Evolutionary conservation across 1,140 invertebrate genomes (phyloP).

Genomic region (Battus philenor): DNA sequence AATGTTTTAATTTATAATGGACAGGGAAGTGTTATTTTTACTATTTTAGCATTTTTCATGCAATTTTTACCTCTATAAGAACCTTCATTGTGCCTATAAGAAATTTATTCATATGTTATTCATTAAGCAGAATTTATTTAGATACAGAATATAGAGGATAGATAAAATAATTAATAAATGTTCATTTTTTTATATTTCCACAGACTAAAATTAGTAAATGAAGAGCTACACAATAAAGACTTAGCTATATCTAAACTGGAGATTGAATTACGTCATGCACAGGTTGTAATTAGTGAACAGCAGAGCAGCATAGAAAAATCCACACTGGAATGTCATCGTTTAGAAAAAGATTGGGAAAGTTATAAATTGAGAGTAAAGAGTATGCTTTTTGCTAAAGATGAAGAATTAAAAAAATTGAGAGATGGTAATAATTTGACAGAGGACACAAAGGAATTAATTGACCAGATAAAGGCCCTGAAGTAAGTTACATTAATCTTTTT

Average conservation of each 20-base stretch:
- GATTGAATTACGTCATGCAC: constrained; percentile 54
- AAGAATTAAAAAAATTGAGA: constrained; percentile 48
- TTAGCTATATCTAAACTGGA: constrained; percentile 43
- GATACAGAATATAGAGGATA: too few relatives aligned
- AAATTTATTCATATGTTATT: too few relatives aligned
- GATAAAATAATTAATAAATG: too few relatives aligned
- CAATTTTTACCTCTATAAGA: too few relatives aligned
- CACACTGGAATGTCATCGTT: constrained; percentile 36
- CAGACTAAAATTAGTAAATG: constrained; percentile 38
- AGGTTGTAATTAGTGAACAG: constrained; percentile 41
- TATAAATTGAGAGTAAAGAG: constrained; percentile 62
- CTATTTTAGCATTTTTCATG: too few relatives aligned
- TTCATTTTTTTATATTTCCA: constrained; percentile 15
- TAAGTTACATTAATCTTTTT: constrained; percentile 27
- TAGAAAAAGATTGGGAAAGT: constrained; percentile 61
- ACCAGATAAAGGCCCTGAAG: constrained; percentile 49
- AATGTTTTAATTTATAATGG: too few relatives aligned
- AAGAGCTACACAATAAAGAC: constrained; percentile 35
- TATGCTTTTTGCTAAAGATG: constrained; percentile 54
- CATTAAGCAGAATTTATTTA: too few relatives aligned
- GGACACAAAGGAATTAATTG: constrained; percentile 49
- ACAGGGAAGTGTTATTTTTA: too few relatives aligned
- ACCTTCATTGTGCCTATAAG: too few relatives aligned
- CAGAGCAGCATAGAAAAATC: constrained; percentile 43
- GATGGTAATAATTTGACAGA: constrained; percentile 45